Percentiles rank a stretch among this genome's conserved stretches.
phyloP scores from a whole-genome alignment of 1,140 invertebrate species.

The Cydia strobilella region DNA sequence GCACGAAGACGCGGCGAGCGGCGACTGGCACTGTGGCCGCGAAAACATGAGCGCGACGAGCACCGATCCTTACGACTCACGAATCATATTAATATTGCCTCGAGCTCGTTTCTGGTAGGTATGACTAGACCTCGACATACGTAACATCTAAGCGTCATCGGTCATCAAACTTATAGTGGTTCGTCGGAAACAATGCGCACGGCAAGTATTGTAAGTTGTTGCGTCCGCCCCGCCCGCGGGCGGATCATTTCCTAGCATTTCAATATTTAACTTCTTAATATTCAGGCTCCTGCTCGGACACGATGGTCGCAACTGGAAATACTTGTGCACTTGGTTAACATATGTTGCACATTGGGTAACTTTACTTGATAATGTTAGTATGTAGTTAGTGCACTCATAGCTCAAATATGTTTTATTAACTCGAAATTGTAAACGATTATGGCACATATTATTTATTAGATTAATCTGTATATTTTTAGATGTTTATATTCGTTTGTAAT shows the following conservation, averaged over 20 bases:
- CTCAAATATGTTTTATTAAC: too few species aligned
- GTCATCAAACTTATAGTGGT: neutral
- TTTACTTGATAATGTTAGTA: neutral
- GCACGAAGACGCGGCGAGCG: conserved; percentile 54
- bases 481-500: too few species aligned
- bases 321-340: neutral
- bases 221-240: neutral
- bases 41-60: conserved; percentile 48
- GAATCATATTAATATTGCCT: neutral
- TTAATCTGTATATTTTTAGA: too few species aligned
- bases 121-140: neutral
- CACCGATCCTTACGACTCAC: conserved; percentile 8
- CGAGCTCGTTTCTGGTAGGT: neutral
- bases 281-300: conserved; percentile 3
- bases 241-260: neutral
- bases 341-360: neutral
- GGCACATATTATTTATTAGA: too few species aligned
- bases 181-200: neutral
- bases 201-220: neutral
- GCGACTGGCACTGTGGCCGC: conserved; percentile 55
- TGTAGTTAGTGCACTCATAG: too few species aligned
- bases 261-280: conserved; percentile 16
- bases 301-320: neutral
- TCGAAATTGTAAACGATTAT: too few species aligned
- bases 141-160: neutral